These are phyloP conservation scores for Agonum fuliginosum DNA, from an alignment of 2,888 invertebrate genomes.

Conservation along the genomic window DNA sequence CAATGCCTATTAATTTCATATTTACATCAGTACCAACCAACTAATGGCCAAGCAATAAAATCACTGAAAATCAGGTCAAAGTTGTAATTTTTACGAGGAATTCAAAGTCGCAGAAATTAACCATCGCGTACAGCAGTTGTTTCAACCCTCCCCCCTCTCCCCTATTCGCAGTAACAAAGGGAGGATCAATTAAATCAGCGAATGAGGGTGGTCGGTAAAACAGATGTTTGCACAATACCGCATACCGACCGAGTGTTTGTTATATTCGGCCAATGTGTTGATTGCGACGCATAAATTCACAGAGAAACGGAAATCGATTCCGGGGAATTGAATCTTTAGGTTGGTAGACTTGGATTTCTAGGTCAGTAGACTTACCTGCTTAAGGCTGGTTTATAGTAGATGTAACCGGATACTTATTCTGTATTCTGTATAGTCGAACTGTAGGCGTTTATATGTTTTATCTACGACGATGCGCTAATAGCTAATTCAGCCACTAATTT, in stretches of 20 bases:
- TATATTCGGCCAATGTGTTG: conserved; percentile 41
- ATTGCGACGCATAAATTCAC: conserved; percentile 41
- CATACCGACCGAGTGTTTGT: conserved; percentile 52
- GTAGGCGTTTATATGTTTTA: too few relatives aligned
- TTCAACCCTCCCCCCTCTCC: not conserved
- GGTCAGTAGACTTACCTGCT: too few relatives aligned
- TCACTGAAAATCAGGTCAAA: conserved; percentile 24
- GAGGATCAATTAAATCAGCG: conserved; percentile 30
- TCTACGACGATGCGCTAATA: too few relatives aligned
- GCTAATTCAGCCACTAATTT: too few relatives aligned
- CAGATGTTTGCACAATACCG: conserved; percentile 54
- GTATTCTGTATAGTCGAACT: too few relatives aligned
- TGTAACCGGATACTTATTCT: too few relatives aligned
- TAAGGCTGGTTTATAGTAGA: too few relatives aligned
- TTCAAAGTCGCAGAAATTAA: conserved; percentile 23
- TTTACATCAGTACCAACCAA: not conserved
- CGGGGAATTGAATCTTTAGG: not conserved
- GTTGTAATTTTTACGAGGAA: conserved; percentile 41
- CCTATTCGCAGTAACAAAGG: not conserved
- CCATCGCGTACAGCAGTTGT: not conserved
- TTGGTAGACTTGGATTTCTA: too few relatives aligned
- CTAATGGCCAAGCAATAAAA: conserved; percentile 41
- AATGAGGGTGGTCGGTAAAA: conserved; percentile 39
- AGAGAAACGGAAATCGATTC: not conserved
- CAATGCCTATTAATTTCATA: too few relatives aligned